Base-by-base conservation (phyloP, 2,113 vertebrate genomes). In the Microtus ochrogaster region DNA sequence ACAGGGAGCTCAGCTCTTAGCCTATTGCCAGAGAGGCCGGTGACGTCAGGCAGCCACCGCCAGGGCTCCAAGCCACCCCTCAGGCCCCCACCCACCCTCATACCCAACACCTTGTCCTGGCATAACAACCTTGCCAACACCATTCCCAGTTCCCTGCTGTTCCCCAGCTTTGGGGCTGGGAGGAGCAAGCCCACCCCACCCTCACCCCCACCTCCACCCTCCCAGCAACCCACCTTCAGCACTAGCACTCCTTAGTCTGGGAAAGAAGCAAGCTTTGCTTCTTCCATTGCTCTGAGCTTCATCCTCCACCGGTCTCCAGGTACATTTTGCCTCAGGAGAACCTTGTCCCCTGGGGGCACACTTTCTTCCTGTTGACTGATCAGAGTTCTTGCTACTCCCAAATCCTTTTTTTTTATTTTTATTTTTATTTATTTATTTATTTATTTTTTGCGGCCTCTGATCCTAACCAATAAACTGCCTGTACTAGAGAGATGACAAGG, bases 21-120 rank as follows among this genome's bases (percentile, higher is more conserved):
- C 98, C 98, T 98, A 98, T 98, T 97, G 98, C 97, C 98, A 96
- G 98, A 97, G 98, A 97, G 97, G 96, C 94, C 97, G 98, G 95
- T 98, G 98, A 98, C 98, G 98, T 98, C 98, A 98, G 97, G 91
- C 98, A 89, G 98, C 96, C 97, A 76, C 97, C 68, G 95, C 97
- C 92, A 96, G 96, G 96, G 97, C 96, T 97, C 97, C 93, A 85
- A 96, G 84, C 96, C 96, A 97, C 96, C 97, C 96, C 95, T 79
- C 92, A 70, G 95, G 91, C 95, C 93, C 96, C 94, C 94, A 86
- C 92, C 73, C 93, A 92, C 94, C 90, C 96, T 81, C 92, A 41
- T 72, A 97, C 70, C 96, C 90, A 93, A 66, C 95, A 94, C 65
- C 84, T 90, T 89, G 68, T 88, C 89, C 88, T 58, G 84, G 65